phyloP scores from a whole-genome alignment of 2,888 invertebrate genomes.

The Xiphydria camelus region DNA sequence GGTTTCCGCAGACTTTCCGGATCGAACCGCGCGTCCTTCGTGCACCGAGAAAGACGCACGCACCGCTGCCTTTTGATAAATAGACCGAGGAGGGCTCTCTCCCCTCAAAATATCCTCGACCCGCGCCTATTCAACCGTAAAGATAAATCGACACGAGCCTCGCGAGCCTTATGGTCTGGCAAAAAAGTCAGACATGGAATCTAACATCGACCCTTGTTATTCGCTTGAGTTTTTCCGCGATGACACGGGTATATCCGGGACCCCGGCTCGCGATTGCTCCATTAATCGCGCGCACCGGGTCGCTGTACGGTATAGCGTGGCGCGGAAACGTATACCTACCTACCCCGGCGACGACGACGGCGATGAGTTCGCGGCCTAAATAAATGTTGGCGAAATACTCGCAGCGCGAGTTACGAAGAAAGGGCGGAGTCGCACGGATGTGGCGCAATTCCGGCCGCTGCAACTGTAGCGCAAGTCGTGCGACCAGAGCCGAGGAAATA shows the following conservation, averaged over 20 bases:
- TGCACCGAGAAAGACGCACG: too few relatives aligned
- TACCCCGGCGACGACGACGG: too few relatives aligned
- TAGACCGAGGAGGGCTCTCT: neutral
- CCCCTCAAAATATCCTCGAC: neutral
- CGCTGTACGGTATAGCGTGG: too few relatives aligned
- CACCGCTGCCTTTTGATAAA: neutral
- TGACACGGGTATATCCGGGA: conserved; percentile 5
- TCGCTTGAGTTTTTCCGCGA: conserved; percentile 2
- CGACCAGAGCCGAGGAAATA: conserved; percentile 12
- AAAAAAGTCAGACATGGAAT: conserved; percentile 32
- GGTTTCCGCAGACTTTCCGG: too few relatives aligned
- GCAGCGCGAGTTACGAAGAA: conserved; percentile 4
- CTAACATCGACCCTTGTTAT: conserved; percentile 21
- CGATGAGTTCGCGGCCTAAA: conserved; percentile 26
- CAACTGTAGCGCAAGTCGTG: too few relatives aligned
- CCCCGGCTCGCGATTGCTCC: conserved; percentile 15
- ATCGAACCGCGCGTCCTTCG: too few relatives aligned
- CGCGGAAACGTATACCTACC: too few relatives aligned
- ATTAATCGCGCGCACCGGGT: conserved; percentile 9
- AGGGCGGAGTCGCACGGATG: conserved; percentile 2
- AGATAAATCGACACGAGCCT: conserved; percentile 42
- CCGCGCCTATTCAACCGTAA: conserved; percentile 15
- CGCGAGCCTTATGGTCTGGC: conserved; percentile 33
- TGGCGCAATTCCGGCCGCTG: conserved; percentile 19
- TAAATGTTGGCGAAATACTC: conserved; percentile 19